Evolutionary conservation across 1,140 invertebrate genomes (phyloP).

Genomic region (Helicoverpa zea): DNA sequence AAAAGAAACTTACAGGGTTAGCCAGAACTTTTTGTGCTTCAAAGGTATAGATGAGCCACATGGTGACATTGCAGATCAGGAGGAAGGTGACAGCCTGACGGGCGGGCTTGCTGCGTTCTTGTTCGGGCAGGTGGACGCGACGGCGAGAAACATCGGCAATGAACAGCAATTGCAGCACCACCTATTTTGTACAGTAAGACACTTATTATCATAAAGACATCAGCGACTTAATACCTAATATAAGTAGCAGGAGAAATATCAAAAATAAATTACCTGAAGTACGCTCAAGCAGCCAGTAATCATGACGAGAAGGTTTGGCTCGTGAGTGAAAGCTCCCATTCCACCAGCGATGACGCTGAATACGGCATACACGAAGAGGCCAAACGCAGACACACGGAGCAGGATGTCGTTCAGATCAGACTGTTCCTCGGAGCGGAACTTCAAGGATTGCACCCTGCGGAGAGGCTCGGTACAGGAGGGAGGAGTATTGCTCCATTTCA

Average conservation of each 20-base stretch:
- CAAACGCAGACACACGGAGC: constrained; percentile 96
- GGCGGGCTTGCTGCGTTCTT: constrained; percentile 97
- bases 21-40: constrained; percentile 97
- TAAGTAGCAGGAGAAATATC: not conserved
- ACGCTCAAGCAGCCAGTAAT: constrained; percentile 95
- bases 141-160: constrained; percentile 97
- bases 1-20: constrained; percentile 90
- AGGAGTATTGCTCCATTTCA: constrained; percentile 85
- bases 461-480: constrained; percentile 84
- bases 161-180: constrained; percentile 97
- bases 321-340: constrained; percentile 93
- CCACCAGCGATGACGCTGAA: constrained; percentile 97
- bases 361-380: constrained; percentile 96
- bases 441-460: constrained; percentile 93
- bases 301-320: constrained; percentile 96
- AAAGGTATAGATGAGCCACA: constrained; percentile 98
- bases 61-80: constrained; percentile 97
- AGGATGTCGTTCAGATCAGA: constrained; percentile 96
- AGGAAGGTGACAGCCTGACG: constrained; percentile 98
- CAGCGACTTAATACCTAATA: too few relatives aligned
- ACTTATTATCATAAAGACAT: not conserved
- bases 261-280: constrained; percentile 88
- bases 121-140: constrained; percentile 95
- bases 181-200: constrained; percentile 85
- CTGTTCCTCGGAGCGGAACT: constrained; percentile 95